phyloP scores from a whole-genome alignment of 2,797 vertebrate species.

The Platyrinchus mystaceus region DNA sequence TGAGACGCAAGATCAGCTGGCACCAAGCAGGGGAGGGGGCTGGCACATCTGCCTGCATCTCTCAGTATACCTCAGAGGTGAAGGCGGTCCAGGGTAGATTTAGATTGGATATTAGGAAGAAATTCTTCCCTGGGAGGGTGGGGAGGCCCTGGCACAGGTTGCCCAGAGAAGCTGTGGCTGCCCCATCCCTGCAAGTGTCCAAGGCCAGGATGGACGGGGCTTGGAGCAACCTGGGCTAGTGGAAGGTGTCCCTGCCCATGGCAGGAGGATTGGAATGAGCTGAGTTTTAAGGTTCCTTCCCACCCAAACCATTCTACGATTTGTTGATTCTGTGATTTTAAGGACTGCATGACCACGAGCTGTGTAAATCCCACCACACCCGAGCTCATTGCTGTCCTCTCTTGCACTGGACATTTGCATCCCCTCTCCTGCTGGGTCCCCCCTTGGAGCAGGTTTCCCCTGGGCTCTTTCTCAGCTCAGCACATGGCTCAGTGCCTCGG shows the following conservation, averaged over 20 bases:
- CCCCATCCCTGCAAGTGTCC: neutral
- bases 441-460: neutral
- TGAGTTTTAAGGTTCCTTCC: neutral
- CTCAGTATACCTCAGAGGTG: neutral
- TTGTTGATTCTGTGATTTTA: neutral
- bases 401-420: neutral
- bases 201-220: accelerated
- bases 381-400: neutral
- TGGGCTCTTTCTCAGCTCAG: neutral
- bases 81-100: neutral
- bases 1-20: neutral
- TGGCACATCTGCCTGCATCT: neutral
- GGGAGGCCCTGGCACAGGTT: neutral
- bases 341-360: neutral
- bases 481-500: neutral
- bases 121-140: neutral
- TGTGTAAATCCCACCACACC: neutral
- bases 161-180: neutral
- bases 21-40: neutral
- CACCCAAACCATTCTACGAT: neutral
- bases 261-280: neutral
- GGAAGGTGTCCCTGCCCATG: neutral
- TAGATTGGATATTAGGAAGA: neutral
- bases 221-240: neutral
- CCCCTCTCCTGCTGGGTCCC: neutral